phyloP scores from a whole-genome alignment of 2,888 invertebrate genomes.

The Oegoconia quadripuncta region DNA sequence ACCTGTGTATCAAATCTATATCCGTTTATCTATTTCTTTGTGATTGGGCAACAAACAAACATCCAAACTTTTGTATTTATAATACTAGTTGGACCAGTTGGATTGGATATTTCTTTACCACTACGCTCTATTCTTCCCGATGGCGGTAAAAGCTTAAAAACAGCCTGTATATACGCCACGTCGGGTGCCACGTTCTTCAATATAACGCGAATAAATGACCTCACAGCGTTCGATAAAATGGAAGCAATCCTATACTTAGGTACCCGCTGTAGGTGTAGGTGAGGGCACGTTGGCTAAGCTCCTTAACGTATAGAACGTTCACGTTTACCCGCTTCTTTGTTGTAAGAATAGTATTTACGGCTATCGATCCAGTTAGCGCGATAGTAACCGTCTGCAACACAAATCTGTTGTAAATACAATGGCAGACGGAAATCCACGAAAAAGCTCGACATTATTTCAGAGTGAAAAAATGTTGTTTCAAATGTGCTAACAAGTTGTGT shows the following conservation, averaged over 20 bases:
- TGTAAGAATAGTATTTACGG: conserved; percentile 25
- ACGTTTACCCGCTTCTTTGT: conserved; percentile 17
- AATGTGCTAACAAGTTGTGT: no score
- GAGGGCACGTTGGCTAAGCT: conserved; percentile 43
- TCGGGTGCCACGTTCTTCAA: conserved; percentile 42
- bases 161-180: conserved; percentile 18
- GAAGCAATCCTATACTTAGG: conserved; percentile 54
- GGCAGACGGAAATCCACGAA: background rate
- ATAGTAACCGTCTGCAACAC: background rate
- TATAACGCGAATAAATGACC: conserved; percentile 65
- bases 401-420: conserved; percentile 4
- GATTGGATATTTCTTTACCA: no score
- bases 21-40: no score
- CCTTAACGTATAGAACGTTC: conserved; percentile 24
- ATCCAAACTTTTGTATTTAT: no score
- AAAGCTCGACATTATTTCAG: background rate
- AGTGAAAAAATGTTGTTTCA: no score
- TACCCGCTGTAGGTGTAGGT: background rate
- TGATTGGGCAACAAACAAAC: no score
- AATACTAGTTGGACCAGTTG: no score
- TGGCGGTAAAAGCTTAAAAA: no score
- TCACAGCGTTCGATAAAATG: conserved; percentile 52
- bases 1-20: no score
- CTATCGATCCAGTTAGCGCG: background rate
- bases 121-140: background rate